Evolutionary conservation across 2,888 invertebrate species (phyloP).

Genomic region (Stictocephala bisonia): DNA sequence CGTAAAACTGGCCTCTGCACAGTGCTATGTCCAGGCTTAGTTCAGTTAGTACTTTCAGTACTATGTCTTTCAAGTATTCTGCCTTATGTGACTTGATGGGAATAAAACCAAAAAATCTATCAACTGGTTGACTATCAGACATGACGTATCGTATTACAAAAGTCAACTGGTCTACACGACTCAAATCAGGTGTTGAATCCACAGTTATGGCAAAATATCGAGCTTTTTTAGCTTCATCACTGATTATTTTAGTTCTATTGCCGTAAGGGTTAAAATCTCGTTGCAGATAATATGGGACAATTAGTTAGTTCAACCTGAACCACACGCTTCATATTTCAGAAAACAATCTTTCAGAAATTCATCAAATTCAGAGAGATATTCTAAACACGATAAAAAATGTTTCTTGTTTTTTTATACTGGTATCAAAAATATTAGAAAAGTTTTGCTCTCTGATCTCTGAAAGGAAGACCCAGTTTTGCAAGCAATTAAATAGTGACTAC

Average conservation of each 20-base stretch:
- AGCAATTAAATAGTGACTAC: neutral
- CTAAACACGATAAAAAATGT: neutral
- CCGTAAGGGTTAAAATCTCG: neutral
- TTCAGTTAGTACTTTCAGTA: too few species aligned
- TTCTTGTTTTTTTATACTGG: neutral
- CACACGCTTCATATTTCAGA: too few species aligned
- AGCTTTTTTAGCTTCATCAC: neutral
- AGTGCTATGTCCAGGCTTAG: too few species aligned
- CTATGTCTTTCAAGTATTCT: constrained; percentile 14
- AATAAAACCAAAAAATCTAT: constrained; percentile 4
- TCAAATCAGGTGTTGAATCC: neutral
- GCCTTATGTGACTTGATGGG: constrained; percentile 1
- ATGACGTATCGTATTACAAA: neutral
- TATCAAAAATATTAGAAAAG: neutral
- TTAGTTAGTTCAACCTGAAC: constrained; percentile 1
- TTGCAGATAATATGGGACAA: neutral
- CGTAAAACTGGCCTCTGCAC: too few species aligned
- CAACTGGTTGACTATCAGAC: neutral
- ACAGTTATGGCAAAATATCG: neutral
- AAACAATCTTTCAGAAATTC: neutral
- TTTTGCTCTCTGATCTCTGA: neutral
- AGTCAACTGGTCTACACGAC: neutral
- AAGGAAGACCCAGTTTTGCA: neutral
- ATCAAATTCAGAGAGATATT: too few species aligned
- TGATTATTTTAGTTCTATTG: neutral